Evolutionary conservation across 2,888 invertebrate species (phyloP).

Genomic region (Ecliptopera silaceata): DNA sequence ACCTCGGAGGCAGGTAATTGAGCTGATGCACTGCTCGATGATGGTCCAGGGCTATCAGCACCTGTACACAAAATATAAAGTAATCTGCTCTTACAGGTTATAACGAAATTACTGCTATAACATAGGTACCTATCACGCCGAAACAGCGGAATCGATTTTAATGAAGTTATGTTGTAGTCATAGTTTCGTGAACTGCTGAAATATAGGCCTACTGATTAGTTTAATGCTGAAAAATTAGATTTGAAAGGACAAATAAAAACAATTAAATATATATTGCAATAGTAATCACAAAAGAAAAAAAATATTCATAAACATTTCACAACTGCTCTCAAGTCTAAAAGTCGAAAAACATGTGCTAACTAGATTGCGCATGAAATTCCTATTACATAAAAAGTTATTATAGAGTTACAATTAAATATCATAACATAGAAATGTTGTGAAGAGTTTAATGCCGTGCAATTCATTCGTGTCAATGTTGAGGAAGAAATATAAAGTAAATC

Average conservation of each 20-base stretch:
- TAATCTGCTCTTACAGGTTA: conserved; percentile 36
- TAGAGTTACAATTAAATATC: background rate
- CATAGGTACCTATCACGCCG: background rate
- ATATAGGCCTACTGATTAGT: too few species aligned
- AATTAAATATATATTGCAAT: background rate
- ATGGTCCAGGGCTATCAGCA: conserved; percentile 70
- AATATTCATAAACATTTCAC: too few species aligned
- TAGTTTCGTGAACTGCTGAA: too few species aligned
- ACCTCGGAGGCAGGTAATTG: conserved; percentile 55
- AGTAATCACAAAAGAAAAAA: background rate
- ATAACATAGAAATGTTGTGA: conserved; percentile 12
- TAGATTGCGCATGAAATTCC: too few species aligned
- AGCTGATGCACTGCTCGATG: conserved; percentile 54
- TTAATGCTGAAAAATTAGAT: too few species aligned
- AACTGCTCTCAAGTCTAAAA: too few species aligned
- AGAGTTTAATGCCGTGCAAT: conserved; percentile 14
- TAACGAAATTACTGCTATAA: background rate
- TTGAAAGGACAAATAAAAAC: background rate
- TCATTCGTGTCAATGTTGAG: conserved; percentile 10
- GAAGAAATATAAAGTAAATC: background rate
- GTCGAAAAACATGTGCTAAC: too few species aligned
- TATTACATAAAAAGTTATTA: background rate
- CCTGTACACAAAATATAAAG: conserved; percentile 55
- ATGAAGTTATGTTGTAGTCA: too few species aligned
- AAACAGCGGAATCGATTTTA: background rate